Percentiles rank a stretch among this genome's conserved stretches.
These are phyloP conservation scores for Lacanobia wlatinum DNA, from an alignment of 2,888 invertebrate species.

Conservation along the genomic window DNA sequence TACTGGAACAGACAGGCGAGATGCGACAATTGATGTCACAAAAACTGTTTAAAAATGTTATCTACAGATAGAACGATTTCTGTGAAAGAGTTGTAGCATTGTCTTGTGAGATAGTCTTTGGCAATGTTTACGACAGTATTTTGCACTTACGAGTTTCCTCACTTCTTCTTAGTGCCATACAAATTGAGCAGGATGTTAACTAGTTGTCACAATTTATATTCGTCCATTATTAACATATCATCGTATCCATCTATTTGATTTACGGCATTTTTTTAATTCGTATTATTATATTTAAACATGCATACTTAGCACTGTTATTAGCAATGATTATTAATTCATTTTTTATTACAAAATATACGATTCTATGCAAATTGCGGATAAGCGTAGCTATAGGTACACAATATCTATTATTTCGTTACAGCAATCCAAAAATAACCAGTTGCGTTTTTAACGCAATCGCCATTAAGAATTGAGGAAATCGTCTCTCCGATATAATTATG, in stretches of 20 bases:
- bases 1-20: too few relatives aligned
- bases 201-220: conserved; percentile 6
- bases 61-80: not conserved
- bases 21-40: too few relatives aligned
- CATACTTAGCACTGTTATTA: conserved; percentile 47
- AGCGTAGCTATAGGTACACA: conserved; percentile 1
- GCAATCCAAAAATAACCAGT: conserved; percentile 50
- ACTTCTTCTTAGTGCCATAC: not conserved
- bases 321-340: conserved; percentile 25
- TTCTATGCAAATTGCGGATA: conserved; percentile 49
- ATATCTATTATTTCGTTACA: conserved; percentile 32
- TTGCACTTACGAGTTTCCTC: not conserved
- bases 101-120: not conserved
- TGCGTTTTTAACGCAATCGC: conserved; percentile 51
- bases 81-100: not conserved
- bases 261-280: conserved; percentile 33
- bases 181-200: conserved; percentile 27
- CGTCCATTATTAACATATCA: conserved; percentile 23
- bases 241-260: conserved; percentile 34
- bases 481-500: conserved; percentile 60
- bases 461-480: conserved; percentile 66
- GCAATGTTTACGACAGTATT: not conserved
- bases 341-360: conserved; percentile 27
- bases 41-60: too few relatives aligned
- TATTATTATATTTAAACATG: conserved; percentile 35